Percentiles rank a stretch among this genome's conserved stretches.
Conservation (phyloP, 1,140 invertebrate species). For the Palaemon carinicauda region DNA sequence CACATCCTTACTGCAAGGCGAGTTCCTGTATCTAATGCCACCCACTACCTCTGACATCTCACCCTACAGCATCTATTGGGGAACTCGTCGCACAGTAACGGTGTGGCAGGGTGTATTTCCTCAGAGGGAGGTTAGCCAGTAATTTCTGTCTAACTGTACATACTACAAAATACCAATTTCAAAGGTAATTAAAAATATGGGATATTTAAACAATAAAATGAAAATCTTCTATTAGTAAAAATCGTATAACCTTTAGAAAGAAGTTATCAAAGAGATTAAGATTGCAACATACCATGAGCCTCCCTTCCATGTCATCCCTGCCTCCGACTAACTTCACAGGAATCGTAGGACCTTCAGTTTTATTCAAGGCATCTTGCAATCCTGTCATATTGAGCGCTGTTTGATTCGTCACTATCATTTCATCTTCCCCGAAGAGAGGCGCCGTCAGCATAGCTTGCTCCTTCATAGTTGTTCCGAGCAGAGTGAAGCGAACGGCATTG, state of each 20-base stretch:
- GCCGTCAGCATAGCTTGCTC: constrained; percentile 22
- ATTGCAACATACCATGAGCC: constrained; percentile 73
- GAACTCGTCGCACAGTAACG: no score
- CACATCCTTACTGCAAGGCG: no score
- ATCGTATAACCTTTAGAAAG: no score
- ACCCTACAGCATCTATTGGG: no score
- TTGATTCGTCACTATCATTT: not conserved
- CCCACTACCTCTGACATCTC: no score
- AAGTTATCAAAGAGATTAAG: no score
- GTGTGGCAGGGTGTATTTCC: no score
- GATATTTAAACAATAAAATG: not conserved
- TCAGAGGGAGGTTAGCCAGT: no score
- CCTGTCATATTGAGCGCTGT: constrained; percentile 1
- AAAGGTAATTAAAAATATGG: not conserved
- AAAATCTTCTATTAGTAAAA: not conserved
- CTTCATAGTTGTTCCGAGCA: constrained; percentile 38
- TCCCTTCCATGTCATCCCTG: constrained; percentile 77
- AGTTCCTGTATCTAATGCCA: no score
- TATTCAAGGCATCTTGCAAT: not conserved
- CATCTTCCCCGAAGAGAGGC: not conserved
- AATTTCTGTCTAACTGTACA: no score
- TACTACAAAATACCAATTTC: no score
- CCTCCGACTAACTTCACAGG: constrained; percentile 81
- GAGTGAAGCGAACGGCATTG: constrained; percentile 50
- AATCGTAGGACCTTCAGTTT: constrained; percentile 63